Base-by-base conservation (phyloP, 2,113 vertebrate species). In the Pao palembangensis region DNA sequence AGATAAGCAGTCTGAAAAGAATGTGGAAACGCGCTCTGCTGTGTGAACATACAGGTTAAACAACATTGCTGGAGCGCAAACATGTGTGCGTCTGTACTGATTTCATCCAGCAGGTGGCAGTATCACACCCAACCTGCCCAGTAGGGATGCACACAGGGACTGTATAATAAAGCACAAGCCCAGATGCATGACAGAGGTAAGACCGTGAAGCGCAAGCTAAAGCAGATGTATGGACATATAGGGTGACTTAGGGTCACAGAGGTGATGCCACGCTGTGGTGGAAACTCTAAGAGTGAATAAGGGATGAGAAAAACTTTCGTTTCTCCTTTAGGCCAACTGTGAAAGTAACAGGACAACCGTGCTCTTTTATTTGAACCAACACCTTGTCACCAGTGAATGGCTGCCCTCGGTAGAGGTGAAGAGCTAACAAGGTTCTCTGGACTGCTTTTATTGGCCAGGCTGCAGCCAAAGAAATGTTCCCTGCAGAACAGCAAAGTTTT, bases 21-120 rank as follows among this genome's bases (percentile, higher is more conserved):
- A 49, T 25, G 17, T 67, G 19, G 38, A 47, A 55, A 5, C 4
- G 2, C 48, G 12, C 34, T 8, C 28, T 3, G 11, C 34, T 12
- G 34, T 38, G 8, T 38, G 34, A 8, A 38, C 34, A 12, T 12
- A 11, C 11, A 38, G 11, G 34, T 38, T 12, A 38, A 1, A 38
- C 34, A 38, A 38, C 11, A 38, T 38, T 10, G 11, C 34, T 38
- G 34, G 10, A 12, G 17, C n/a, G 49, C 20, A 50, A 20, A 13
- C 17, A 18, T 48, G 47, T 13, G 3, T 20, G 21, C 8, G 16
- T 8, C 1, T 7, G 28, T 6, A 31, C 34, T 31, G 51, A n/a
- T 66, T 68, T 46, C 10, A 20, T 50, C 59, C 90, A 90, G 61
- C 65, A 89, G 89, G 58, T 67, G 87, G 77, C 83, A 88, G 73